These are phyloP conservation scores for Amazonetta brasiliensis DNA, from an alignment of 2,797 vertebrate species.

Conservation along the genomic window DNA sequence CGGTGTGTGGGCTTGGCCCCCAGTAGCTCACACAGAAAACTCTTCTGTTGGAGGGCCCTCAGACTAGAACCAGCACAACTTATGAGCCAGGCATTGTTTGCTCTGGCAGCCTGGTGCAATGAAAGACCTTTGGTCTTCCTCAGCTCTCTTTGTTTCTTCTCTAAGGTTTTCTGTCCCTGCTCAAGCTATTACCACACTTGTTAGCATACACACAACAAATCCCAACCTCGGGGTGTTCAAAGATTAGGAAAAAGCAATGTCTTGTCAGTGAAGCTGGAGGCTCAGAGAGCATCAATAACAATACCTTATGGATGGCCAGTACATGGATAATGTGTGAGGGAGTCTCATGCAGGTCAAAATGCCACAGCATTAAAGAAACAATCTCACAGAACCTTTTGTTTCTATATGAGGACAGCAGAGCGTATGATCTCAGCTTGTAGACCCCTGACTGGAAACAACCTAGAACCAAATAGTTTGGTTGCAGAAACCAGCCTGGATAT, in stretches of 20 bases:
- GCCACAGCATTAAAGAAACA: not conserved
- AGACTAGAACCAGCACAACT: not conserved
- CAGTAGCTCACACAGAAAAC: not conserved
- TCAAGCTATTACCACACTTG: not conserved
- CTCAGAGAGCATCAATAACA: not conserved
- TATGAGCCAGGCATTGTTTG: not conserved
- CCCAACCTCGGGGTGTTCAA: not conserved
- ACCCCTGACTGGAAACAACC: not conserved
- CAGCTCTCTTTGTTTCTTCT: not conserved
- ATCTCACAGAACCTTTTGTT: not conserved
- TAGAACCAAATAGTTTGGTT: too few species aligned
- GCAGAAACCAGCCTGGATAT: not conserved
- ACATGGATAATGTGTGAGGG: not conserved
- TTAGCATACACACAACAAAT: not conserved
- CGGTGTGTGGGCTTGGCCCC: accelerated
- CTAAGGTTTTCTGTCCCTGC: not conserved
- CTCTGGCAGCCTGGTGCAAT: not conserved
- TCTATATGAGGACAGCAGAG: not conserved
- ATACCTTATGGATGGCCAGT: not conserved
- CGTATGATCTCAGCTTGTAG: not conserved
- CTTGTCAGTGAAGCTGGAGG: not conserved
- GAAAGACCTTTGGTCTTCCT: not conserved
- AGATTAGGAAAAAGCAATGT: not conserved
- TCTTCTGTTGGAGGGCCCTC: not conserved
- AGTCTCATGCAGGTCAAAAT: not conserved